Conservation (phyloP, 2,797 vertebrate genomes). For the Sebastiscus tertius region DNA sequence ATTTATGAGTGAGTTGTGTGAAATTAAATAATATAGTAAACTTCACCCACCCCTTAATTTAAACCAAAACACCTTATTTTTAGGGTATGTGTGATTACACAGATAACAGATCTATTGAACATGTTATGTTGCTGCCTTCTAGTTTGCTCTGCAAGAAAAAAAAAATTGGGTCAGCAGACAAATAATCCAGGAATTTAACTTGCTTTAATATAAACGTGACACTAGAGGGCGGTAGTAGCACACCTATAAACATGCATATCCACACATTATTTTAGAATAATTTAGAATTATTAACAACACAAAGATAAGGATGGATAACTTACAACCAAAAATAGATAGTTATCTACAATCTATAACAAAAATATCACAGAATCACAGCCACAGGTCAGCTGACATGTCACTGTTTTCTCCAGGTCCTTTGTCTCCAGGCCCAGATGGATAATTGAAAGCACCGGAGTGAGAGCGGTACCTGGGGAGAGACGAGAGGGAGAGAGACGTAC, state of each 20-base stretch:
- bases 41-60: background rate
- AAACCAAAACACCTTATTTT: background rate
- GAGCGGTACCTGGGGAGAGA: too few species aligned
- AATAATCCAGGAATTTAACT: background rate
- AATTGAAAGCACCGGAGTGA: too few species aligned
- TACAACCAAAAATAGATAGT: too few species aligned
- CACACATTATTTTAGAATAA: background rate
- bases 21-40: background rate
- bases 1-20: background rate
- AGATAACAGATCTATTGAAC: background rate
- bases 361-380: too few species aligned
- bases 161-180: background rate
- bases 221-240: slow-evolving; percentile 48
- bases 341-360: too few species aligned
- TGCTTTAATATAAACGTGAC: slow-evolving; percentile 2
- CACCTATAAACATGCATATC: background rate
- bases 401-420: too few species aligned
- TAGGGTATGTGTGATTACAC: background rate
- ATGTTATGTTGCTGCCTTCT: background rate
- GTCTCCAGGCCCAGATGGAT: too few species aligned
- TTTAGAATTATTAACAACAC: too few species aligned
- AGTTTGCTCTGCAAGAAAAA: background rate
- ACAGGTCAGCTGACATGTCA: too few species aligned
- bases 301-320: too few species aligned
- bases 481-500: too few species aligned